A percentile compares a stretch with the other conserved stretches of the same genome.
Conservation (phyloP, 2,797 vertebrate species). For the Acanthurus tractus region DNA sequence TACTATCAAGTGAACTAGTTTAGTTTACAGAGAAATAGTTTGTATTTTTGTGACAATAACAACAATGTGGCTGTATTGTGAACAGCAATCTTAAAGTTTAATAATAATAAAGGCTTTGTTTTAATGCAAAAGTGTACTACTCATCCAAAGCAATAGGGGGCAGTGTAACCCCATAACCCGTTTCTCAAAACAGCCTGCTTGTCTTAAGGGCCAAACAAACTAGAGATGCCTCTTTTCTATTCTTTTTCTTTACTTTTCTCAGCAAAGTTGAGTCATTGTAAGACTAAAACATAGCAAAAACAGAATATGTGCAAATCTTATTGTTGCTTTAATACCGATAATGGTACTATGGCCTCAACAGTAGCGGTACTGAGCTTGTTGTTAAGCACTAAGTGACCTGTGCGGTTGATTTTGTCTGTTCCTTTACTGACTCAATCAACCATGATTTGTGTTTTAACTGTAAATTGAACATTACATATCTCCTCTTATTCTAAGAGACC, state of each 20-base stretch:
- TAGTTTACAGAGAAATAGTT: neutral
- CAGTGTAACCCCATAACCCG: conserved; percentile 51
- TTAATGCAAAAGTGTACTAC: conserved; percentile 23
- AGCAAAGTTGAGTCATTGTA: conserved; percentile 22
- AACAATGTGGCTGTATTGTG: neutral
- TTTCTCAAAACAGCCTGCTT: neutral
- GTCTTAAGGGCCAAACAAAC: neutral
- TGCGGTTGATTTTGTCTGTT: conserved; percentile 62
- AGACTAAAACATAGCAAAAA: neutral
- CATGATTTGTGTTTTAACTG: conserved; percentile 59
- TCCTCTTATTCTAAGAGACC: conserved; percentile 10
- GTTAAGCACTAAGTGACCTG: conserved; percentile 49
- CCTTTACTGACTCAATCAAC: conserved; percentile 35
- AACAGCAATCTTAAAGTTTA: neutral
- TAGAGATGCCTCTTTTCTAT: too few species aligned
- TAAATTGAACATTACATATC: conserved; percentile 27
- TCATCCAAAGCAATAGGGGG: conserved; percentile 73
- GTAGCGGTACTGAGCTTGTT: conserved; percentile 15
- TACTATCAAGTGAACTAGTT: too few species aligned
- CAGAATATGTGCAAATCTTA: neutral
- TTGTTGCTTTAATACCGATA: neutral
- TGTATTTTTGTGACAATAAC: conserved; percentile 5
- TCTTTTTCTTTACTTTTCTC: conserved; percentile 4
- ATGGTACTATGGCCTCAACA: neutral
- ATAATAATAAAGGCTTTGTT: neutral